Percentiles rank a stretch among this genome's conserved stretches.
These are phyloP conservation scores for Drosophila cracens DNA, from an alignment of 2,888 invertebrate species.

Conservation along the genomic window DNA sequence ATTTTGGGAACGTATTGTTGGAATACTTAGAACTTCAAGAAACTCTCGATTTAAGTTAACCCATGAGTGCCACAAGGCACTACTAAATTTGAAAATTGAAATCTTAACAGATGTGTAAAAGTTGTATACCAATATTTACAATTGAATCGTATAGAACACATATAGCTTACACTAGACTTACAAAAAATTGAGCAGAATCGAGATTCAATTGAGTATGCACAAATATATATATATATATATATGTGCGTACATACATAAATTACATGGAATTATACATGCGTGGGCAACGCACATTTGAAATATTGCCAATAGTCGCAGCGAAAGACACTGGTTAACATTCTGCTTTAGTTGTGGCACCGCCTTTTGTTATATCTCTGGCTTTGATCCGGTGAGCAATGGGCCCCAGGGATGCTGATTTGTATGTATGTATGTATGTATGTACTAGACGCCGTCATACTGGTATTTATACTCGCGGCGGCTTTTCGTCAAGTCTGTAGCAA, in stretches of 20 bases:
- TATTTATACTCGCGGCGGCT: conserved; percentile 24
- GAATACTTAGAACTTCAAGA: background rate
- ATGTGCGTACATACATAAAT: background rate
- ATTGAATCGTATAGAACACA: background rate
- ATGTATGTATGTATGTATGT: background rate
- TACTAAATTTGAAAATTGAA: background rate
- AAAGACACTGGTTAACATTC: conserved; percentile 10
- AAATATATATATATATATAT: background rate
- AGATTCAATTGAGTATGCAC: background rate
- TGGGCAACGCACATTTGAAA: conserved; percentile 43
- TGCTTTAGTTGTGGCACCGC: background rate
- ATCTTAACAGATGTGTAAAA: background rate
- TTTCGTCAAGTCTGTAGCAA: conserved; percentile 49
- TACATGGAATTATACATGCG: conserved; percentile 17
- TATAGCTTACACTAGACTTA: background rate
- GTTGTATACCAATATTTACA: background rate
- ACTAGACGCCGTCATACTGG: conserved; percentile 33
- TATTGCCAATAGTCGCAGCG: conserved; percentile 27
- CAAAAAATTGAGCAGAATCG: background rate
- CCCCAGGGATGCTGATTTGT: conserved; percentile 6
- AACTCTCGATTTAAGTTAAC: background rate
- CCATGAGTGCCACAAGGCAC: background rate
- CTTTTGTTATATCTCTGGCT: conserved; percentile 10
- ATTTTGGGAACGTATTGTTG: background rate
- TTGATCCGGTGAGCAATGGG: background rate